Percentiles rank a stretch among this genome's conserved stretches.
phyloP scores from a whole-genome alignment of 2,888 invertebrate species.

The Mythimna impura region DNA sequence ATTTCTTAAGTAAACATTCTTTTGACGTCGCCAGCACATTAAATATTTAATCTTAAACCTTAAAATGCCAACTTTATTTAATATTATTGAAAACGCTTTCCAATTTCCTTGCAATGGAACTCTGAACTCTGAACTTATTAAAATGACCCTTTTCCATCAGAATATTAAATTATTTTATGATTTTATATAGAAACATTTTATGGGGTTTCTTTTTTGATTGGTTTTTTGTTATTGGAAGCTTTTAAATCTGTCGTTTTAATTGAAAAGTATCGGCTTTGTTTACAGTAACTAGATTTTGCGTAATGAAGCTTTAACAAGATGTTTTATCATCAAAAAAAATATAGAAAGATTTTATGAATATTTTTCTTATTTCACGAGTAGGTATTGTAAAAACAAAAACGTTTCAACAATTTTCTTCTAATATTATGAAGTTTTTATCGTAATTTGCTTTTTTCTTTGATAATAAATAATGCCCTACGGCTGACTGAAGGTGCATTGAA shows the following conservation, averaged over 20 bases:
- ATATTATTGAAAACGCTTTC: conserved; percentile 20
- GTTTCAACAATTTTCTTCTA: too few species aligned
- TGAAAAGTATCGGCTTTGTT: neutral
- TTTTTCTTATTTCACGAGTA: too few species aligned
- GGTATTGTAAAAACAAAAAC: too few species aligned
- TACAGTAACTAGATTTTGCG: conserved; percentile 14
- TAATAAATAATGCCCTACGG: neutral
- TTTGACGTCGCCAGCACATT: neutral
- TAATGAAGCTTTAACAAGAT: neutral
- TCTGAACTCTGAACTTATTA: conserved; percentile 18
- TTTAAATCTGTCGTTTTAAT: conserved; percentile 15
- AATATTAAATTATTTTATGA: conserved; percentile 15
- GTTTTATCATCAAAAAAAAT: neutral
- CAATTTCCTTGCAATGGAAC: conserved; percentile 19
- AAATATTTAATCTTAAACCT: conserved; percentile 24
- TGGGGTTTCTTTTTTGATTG: conserved; percentile 12
- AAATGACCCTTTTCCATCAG: neutral
- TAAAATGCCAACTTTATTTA: neutral
- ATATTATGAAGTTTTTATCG: too few species aligned
- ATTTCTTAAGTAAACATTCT: neutral
- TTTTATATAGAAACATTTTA: conserved; percentile 3
- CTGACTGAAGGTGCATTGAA: conserved; percentile 9
- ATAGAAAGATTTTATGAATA: neutral
- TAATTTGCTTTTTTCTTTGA: too few species aligned
- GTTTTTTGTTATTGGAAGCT: conserved; percentile 2